These are phyloP conservation scores for Porites divaricata DNA, from an alignment of 92 coral and sea anemone genomes.

Conservation along the genomic window DNA sequence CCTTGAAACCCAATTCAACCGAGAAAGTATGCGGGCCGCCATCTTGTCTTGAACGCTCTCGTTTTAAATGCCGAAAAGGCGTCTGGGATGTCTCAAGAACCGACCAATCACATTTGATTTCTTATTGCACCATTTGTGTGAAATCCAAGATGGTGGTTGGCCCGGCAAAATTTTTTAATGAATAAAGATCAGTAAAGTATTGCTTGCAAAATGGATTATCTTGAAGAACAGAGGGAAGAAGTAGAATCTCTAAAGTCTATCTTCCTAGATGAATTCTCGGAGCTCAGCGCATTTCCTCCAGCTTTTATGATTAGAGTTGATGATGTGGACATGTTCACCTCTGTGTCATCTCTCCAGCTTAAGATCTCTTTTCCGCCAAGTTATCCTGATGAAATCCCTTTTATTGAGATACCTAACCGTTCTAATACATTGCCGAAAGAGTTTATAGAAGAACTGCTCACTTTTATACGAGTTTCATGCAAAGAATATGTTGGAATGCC, in stretches of 20 bases:
- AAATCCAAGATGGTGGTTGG: slow-evolving; percentile 9
- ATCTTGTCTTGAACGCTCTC: slow-evolving; percentile 49
- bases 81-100: slow-evolving; percentile 8
- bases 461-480: slow-evolving; percentile 47
- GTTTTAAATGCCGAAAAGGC: not conserved
- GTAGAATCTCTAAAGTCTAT: slow-evolving; percentile 78
- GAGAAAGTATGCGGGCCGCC: slow-evolving; percentile 78
- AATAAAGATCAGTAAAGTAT: not conserved
- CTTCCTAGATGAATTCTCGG: slow-evolving; percentile 78
- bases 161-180: not conserved
- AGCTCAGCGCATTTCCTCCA: slow-evolving; percentile 72
- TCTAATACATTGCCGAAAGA: slow-evolving; percentile 63
- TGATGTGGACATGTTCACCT: slow-evolving; percentile 64
- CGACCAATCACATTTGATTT: slow-evolving; percentile 20
- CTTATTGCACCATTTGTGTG: slow-evolving; percentile 21
- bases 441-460: slow-evolving; percentile 52
- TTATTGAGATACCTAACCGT: slow-evolving; percentile 82
- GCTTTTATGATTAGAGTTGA: slow-evolving; percentile 81
- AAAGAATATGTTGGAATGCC: slow-evolving; percentile 77
- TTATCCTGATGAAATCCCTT: slow-evolving; percentile 76
- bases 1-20: slow-evolving; percentile 70
- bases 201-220: slow-evolving; percentile 58
- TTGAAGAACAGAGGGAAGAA: slow-evolving; percentile 83
- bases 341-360: slow-evolving; percentile 54
- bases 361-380: slow-evolving; percentile 69